Evolutionary conservation across 2,888 invertebrate genomes (phyloP), one percentile per base, ranked within the genome.

Genomic region (Drosophila anceps): DNA sequence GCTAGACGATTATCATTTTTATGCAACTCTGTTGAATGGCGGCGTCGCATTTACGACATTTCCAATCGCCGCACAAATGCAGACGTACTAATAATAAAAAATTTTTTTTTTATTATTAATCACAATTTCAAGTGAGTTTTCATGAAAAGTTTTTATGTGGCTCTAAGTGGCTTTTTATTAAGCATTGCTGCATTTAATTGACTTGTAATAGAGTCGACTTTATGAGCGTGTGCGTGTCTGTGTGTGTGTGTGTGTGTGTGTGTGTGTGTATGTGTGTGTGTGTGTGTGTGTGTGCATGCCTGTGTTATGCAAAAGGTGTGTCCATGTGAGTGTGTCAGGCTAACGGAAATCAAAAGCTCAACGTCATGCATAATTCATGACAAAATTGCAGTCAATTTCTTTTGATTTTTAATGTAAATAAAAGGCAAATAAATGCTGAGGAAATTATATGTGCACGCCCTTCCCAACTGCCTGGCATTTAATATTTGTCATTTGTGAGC

Each of bases 361-460:
- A 73, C 70, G 79, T 80, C 83, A 85, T 90, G 87, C 76, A 90
- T 90, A 72, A 90, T 88, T 88, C 83, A 90, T 90, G 20, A 43
- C 29, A 46, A 50, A 85, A 76, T 63, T 81, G 70, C 77, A 82
- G 66, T 73, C 71, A 71, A 67, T 66, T 75, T 67, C 71, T 60
- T 77, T 67, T 79, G 76, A 50, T 50, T 79, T 82, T 72, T 44
- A 81, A 73, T 71, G 72, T 51, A 50, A 66, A 69, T 48, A 50
- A 69, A 78, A 69, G 62, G 54, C 24, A 81, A 76, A 70, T 60
- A 62, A 71, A 65, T 59, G 44, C 53, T 39, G 51, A 39, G 20
- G 35, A 55, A 73, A 72, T 57, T 48, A 48, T 41, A 64, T 72
- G 72, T 60, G 60, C 74, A 39, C 53, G 79, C 82, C 81, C 82